phyloP scores from a whole-genome alignment of 2,888 invertebrate species.

The Oligia latruncula region DNA sequence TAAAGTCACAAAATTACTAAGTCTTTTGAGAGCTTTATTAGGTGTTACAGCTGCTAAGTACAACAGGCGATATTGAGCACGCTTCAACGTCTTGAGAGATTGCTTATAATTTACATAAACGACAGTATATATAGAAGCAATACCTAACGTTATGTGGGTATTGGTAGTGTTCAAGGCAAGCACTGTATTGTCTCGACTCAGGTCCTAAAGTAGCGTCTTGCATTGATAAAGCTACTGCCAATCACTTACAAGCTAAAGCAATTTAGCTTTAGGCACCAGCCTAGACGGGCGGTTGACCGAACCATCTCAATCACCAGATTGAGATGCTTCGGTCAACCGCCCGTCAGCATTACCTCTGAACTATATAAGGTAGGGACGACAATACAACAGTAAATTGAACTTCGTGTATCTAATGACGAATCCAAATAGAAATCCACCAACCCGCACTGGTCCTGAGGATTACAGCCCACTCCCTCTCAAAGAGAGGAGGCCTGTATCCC shows the following conservation, averaged over 20 bases:
- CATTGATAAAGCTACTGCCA: not conserved
- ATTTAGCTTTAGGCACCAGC: not conserved
- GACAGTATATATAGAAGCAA: not conserved
- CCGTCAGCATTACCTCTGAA: not conserved
- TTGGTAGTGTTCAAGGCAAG: constrained; percentile 5
- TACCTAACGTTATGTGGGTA: not conserved
- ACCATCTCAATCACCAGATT: too few relatives aligned
- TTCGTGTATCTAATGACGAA: too few relatives aligned
- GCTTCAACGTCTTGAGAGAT: constrained; percentile 1
- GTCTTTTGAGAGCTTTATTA: constrained; percentile 2
- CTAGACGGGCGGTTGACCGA: too few relatives aligned
- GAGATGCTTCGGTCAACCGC: not conserved
- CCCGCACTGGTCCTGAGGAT: too few relatives aligned
- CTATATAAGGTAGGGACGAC: not conserved
- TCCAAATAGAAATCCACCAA: not conserved
- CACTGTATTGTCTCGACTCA: not conserved
- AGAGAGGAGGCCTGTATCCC: too few relatives aligned
- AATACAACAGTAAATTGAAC: not conserved
- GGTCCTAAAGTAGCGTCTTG: too few relatives aligned
- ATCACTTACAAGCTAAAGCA: not conserved
- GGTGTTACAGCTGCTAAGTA: not conserved
- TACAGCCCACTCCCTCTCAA: too few relatives aligned
- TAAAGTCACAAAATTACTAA: constrained; percentile 8
- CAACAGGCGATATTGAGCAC: constrained; percentile 6
- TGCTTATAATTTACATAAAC: constrained; percentile 2